These are phyloP conservation scores for Rallus limicola DNA, from an alignment of 2,113 vertebrate genomes.

Conservation along the genomic window DNA sequence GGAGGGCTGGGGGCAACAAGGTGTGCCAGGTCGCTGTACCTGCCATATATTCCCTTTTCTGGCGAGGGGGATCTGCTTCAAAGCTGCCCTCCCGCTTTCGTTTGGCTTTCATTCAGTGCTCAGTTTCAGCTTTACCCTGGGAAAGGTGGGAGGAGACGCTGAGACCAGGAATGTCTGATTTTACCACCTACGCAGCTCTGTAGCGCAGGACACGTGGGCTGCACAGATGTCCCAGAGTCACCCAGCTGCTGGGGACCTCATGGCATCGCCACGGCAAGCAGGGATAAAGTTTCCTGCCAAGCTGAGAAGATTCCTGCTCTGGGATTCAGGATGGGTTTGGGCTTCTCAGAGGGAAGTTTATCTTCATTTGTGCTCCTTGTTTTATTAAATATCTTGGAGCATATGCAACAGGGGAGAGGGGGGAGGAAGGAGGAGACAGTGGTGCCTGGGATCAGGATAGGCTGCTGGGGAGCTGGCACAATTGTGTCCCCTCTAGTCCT, in stretches of 20 bases:
- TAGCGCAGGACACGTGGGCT: not conserved
- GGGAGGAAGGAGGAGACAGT: not conserved
- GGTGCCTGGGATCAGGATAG: not conserved
- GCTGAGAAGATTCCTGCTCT: not conserved
- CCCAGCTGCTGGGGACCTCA: not conserved
- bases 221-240: not conserved
- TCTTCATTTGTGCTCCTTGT: not conserved
- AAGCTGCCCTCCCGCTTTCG: not conserved
- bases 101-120: not conserved
- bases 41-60: not conserved
- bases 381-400: not conserved
- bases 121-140: not conserved
- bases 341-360: not conserved
- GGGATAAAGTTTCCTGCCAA: not conserved
- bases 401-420: not conserved
- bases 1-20: not conserved
- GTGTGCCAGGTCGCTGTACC: not conserved
- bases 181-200: fast-evolving
- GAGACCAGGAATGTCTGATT: fast-evolving
- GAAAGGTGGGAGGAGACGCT: not conserved
- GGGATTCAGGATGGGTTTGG: not conserved
- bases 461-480: fast-evolving
- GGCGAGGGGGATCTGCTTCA: not conserved
- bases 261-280: fast-evolving
- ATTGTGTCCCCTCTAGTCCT: not conserved